Conservation (phyloP, 2,888 invertebrate species). For the Aphidius colemani region DNA sequence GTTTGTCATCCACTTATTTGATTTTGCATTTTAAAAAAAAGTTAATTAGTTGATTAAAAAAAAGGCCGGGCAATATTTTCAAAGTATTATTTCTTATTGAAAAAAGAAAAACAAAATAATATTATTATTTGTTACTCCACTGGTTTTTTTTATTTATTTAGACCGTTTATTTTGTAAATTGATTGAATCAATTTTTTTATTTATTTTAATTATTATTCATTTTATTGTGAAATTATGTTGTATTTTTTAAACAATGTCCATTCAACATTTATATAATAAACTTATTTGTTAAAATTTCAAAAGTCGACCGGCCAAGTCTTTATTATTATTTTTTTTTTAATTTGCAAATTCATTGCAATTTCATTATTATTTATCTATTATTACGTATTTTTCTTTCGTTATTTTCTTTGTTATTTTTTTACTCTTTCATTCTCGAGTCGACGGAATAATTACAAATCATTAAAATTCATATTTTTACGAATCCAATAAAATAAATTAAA, state of each 20-base stretch:
- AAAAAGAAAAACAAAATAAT: not conserved
- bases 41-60: not conserved
- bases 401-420: not conserved
- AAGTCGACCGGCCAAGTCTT: too few relatives aligned
- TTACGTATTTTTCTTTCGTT: constrained; percentile 1
- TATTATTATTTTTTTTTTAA: too few relatives aligned
- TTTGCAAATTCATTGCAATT: not conserved
- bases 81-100: too few relatives aligned
- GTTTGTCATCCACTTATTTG: not conserved
- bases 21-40: not conserved
- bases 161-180: too few relatives aligned
- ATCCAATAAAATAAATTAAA: too few relatives aligned
- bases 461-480: too few relatives aligned
- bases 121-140: not conserved
- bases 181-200: too few relatives aligned
- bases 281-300: too few relatives aligned
- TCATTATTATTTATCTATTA: not conserved
- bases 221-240: not conserved
- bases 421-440: too few relatives aligned
- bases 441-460: too few relatives aligned
- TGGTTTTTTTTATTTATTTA: not conserved
- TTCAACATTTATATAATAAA: constrained; percentile 1
- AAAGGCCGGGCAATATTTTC: too few relatives aligned
- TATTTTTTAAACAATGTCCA: not conserved
- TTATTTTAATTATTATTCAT: not conserved